Evolutionary conservation across 2,888 invertebrate species (phyloP).

Genomic region (Ormyrus nitidulus): DNA sequence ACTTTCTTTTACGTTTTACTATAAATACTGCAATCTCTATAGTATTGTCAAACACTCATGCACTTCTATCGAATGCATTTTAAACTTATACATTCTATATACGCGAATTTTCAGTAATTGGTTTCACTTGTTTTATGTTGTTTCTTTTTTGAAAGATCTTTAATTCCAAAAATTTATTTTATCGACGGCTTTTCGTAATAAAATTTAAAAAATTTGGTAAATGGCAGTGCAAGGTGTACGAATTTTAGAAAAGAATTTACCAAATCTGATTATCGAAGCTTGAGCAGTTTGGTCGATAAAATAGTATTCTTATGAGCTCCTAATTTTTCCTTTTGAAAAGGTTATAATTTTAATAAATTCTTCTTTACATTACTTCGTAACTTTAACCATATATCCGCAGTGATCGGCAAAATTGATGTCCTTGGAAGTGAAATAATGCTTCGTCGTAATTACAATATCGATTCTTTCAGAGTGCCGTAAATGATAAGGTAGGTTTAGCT

Average conservation of each 20-base stretch:
- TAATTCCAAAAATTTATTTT: not conserved
- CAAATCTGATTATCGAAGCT: too few species aligned
- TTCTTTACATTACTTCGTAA: conserved; percentile 2
- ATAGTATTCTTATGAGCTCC: not conserved
- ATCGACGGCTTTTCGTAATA: not conserved
- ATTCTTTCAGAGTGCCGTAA: conserved; percentile 1
- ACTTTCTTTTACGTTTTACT: conserved; percentile 60
- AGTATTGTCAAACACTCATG: conserved; percentile 72
- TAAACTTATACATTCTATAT: conserved; percentile 57
- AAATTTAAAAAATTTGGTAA: not conserved
- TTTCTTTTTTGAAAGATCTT: not conserved
- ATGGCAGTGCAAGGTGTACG: too few species aligned
- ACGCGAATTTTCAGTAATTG: not conserved
- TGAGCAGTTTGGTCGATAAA: not conserved
- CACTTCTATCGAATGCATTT: conserved; percentile 69
- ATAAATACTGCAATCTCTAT: conserved; percentile 67
- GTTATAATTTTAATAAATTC: conserved; percentile 11
- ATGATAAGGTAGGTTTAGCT: conserved; percentile 1
- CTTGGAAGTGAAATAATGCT: not conserved
- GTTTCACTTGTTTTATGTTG: not conserved
- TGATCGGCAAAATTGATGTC: conserved; percentile 1
- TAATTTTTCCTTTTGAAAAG: not conserved
- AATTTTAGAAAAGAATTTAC: too few species aligned
- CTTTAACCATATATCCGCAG: not conserved
- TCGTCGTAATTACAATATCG: conserved; percentile 29